These are phyloP conservation scores for Anguilla japonica DNA, from an alignment of 2,113 vertebrate genomes.

Conservation along the genomic window DNA sequence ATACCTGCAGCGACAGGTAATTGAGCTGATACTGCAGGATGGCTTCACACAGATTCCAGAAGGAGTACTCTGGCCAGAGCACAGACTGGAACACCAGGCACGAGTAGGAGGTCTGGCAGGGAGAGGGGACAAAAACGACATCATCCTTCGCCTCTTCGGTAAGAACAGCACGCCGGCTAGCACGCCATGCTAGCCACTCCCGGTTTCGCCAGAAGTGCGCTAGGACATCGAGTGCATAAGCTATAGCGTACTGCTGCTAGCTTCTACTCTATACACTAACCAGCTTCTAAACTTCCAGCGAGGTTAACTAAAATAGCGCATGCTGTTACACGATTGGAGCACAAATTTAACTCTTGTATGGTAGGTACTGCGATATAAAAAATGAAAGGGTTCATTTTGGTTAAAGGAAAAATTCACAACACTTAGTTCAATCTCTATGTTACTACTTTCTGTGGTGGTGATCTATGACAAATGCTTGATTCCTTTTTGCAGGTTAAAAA, in stretches of 20 bases:
- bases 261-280: background rate
- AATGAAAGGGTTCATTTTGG: background rate
- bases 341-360: too few species aligned
- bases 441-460: too few species aligned
- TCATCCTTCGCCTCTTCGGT: background rate
- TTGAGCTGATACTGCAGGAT: constrained; percentile 90
- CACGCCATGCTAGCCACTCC: background rate
- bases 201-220: background rate
- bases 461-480: too few species aligned
- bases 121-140: constrained; percentile 30
- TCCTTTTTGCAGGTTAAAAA: too few species aligned
- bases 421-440: too few species aligned
- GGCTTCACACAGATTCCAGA: constrained; percentile 98
- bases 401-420: too few species aligned
- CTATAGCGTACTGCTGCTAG: background rate
- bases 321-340: background rate
- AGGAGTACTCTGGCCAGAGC: constrained; percentile 96
- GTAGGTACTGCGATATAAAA: background rate
- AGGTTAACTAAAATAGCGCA: background rate
- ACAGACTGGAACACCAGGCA: constrained; percentile 94
- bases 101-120: constrained; percentile 86
- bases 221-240: background rate
- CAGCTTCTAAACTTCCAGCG: background rate
- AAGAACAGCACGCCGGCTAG: background rate
- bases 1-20: constrained; percentile 86